A percentile compares a stretch with the other conserved stretches of the same genome.
Evolutionary conservation across 2,113 vertebrate genomes (phyloP).

Genomic region (Amblyopsis rosae): DNA sequence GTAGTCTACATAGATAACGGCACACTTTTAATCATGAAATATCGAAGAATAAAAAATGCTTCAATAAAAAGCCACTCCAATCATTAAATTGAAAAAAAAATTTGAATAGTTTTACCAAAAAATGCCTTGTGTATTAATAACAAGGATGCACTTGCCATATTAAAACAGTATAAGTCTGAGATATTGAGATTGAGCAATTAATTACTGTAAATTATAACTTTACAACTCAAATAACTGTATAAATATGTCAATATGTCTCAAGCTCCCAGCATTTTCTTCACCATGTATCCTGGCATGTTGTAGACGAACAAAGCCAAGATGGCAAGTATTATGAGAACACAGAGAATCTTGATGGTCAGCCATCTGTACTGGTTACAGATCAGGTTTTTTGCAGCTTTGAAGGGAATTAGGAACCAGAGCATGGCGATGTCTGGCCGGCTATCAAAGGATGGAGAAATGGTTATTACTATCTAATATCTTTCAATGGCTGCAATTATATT

Average conservation of each 20-base stretch:
- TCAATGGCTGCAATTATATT: no score
- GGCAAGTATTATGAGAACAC: conserved; percentile 82
- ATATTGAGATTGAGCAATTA: no score
- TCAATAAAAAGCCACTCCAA: not conserved
- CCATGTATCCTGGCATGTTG: conserved; percentile 95
- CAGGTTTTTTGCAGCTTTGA: conserved; percentile 93
- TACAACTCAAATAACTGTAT: not conserved
- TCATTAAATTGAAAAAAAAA: not conserved
- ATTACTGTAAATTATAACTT: not conserved
- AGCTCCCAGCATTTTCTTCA: conserved; percentile 89
- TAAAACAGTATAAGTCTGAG: not conserved
- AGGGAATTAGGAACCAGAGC: conserved; percentile 94
- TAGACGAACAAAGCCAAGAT: conserved; percentile 91
- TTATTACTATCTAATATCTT: no score
- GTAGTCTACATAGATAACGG: conserved; percentile 30
- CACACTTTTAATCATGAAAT: not conserved
- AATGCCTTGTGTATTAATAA: not conserved
- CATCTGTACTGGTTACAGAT: conserved; percentile 93
- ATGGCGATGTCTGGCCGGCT: conserved; percentile 92
- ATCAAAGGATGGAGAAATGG: conserved; percentile 7
- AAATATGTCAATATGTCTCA: conserved; percentile 26
- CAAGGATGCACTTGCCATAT: not conserved
- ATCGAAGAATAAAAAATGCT: not conserved
- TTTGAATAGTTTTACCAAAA: not conserved
- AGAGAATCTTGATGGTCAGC: conserved; percentile 91